Evolutionary conservation across 2,888 invertebrate species (phyloP).

Genomic region (Elegia similella): DNA sequence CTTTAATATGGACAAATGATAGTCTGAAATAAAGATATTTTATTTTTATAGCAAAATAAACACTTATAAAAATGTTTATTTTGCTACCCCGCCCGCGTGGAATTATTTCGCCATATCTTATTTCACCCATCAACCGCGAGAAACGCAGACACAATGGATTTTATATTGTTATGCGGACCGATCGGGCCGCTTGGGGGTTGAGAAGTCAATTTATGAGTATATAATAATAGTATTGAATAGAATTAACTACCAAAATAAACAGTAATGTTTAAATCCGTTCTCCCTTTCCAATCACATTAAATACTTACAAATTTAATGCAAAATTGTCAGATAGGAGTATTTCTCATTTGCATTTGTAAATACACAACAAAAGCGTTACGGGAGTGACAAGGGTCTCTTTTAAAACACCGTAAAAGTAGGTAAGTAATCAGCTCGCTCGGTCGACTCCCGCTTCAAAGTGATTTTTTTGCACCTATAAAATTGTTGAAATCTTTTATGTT

Average conservation of each 20-base stretch:
- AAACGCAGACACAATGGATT: too few relatives aligned
- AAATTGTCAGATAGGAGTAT: not conserved
- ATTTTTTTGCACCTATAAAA: slow-evolving; percentile 41
- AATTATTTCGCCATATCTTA: too few relatives aligned
- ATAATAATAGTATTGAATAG: too few relatives aligned
- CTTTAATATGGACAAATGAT: too few relatives aligned
- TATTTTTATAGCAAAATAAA: too few relatives aligned
- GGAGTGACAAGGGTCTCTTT: slow-evolving; percentile 61
- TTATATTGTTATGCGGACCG: too few relatives aligned
- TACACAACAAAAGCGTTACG: slow-evolving; percentile 55
- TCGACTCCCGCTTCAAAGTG: slow-evolving; percentile 63
- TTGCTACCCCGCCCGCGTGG: too few relatives aligned
- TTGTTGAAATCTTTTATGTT: not conserved
- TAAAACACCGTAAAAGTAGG: slow-evolving; percentile 67
- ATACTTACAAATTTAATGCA: not conserved
- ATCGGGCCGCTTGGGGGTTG: too few relatives aligned
- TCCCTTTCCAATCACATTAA: slow-evolving; percentile 3
- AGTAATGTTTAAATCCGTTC: not conserved
- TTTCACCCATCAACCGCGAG: too few relatives aligned
- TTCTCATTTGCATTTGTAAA: slow-evolving; percentile 33
- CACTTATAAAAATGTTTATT: too few relatives aligned
- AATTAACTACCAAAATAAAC: not conserved
- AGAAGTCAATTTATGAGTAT: too few relatives aligned
- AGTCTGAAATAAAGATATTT: too few relatives aligned
- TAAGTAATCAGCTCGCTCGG: slow-evolving; percentile 65